Conservation (phyloP, 2,113 vertebrate genomes). For the Alectura lathami region DNA sequence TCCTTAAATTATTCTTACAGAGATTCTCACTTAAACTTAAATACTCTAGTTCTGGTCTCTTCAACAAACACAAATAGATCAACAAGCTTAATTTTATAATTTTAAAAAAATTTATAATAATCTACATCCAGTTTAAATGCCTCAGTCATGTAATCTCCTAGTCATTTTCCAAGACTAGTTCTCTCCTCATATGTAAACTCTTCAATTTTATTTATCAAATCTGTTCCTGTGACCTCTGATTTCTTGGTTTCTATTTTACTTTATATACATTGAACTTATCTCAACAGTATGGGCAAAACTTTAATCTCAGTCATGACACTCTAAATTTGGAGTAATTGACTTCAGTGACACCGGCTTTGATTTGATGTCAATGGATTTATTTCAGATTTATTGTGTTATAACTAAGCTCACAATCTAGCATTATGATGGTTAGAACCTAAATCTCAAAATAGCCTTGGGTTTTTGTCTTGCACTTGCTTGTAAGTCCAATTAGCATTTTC, state of each 20-base stretch:
- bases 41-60: constrained; percentile 44
- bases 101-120: too few species aligned
- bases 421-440: not conserved
- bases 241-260: not conserved
- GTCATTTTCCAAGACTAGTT: constrained; percentile 38
- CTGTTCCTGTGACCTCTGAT: not conserved
- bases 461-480: not conserved
- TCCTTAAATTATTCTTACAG: constrained; percentile 44
- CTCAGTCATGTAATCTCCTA: constrained; percentile 36
- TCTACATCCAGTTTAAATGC: constrained; percentile 39
- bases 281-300: not conserved
- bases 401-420: not conserved
- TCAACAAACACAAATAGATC: constrained; percentile 42
- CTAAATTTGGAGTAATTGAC: not conserved
- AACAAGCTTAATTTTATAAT: constrained; percentile 66
- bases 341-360: not conserved
- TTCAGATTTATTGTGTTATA: not conserved
- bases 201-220: constrained; percentile 19
- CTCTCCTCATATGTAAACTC: constrained; percentile 19
- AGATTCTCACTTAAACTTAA: constrained; percentile 55
- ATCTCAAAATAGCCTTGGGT: not conserved
- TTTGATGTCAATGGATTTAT: not conserved
- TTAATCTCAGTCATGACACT: not conserved
- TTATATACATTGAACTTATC: not conserved
- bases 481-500: not conserved